Percentiles rank a stretch among this genome's conserved stretches.
Conservation (phyloP, 2,797 vertebrate genomes). For the Morelia viridis region DNA sequence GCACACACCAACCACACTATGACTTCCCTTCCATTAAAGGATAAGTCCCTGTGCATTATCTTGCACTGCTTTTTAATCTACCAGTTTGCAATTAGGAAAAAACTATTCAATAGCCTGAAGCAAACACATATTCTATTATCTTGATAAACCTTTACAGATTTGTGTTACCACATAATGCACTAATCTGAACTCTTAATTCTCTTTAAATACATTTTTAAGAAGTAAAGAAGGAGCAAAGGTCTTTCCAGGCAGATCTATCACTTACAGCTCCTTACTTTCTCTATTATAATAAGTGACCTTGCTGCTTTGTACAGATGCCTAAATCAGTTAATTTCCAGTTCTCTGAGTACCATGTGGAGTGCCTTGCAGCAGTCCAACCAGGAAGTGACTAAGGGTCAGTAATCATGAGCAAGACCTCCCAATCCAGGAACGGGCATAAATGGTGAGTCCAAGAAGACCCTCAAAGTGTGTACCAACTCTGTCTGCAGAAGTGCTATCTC, state of each 20-base stretch:
- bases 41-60: not conserved
- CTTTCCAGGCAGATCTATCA: not conserved
- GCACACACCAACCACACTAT: not conserved
- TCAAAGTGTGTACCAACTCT: not conserved
- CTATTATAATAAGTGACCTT: not conserved
- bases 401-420: no score
- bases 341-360: no score
- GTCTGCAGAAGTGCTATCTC: not conserved
- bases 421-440: not conserved
- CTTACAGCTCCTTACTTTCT: not conserved
- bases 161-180: no score
- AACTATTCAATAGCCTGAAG: not conserved
- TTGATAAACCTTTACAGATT: not conserved
- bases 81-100: not conserved
- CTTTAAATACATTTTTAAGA: not conserved
- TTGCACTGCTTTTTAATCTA: not conserved
- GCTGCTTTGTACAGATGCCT: not conserved
- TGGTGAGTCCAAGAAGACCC: not conserved
- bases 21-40: not conserved
- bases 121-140: not conserved
- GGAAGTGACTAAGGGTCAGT: no score
- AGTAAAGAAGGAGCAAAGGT: not conserved
- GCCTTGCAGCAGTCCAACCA: no score
- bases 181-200: not conserved
- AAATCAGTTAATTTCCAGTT: no score